A percentile compares a stretch with the other conserved stretches of the same genome.
phyloP scores from a whole-genome alignment of 2,888 invertebrate species.

The Cosmopolites sordidus region DNA sequence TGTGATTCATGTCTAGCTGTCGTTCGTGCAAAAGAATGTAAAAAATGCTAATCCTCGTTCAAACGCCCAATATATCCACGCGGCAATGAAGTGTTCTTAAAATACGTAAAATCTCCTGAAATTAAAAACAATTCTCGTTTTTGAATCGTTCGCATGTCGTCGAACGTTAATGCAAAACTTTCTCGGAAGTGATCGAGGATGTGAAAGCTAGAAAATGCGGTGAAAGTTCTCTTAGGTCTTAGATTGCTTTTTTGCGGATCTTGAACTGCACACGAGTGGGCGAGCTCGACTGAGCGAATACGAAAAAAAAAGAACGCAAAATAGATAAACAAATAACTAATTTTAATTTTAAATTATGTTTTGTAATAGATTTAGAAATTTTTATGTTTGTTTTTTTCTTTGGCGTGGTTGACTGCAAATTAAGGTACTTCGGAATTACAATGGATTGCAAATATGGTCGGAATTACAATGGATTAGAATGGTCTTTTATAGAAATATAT shows the following conservation, averaged over 20 bases:
- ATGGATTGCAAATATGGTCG: too few species aligned
- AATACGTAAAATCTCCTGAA: too few species aligned
- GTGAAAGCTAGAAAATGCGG: conserved; percentile 11
- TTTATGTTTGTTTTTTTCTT: neutral
- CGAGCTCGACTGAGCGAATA: neutral
- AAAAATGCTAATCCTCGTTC: too few species aligned
- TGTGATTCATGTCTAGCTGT: too few species aligned
- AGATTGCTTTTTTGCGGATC: neutral
- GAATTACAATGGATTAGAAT: too few species aligned
- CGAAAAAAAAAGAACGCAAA: neutral
- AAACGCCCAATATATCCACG: too few species aligned
- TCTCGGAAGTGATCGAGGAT: conserved; percentile 6
- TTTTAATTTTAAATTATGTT: neutral
- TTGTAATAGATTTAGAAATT: neutral
- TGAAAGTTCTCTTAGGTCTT: conserved; percentile 7
- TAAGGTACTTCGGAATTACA: too few species aligned
- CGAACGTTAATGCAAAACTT: conserved; percentile 5
- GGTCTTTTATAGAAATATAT: too few species aligned
- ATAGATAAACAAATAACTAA: neutral
- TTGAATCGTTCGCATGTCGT: neutral
- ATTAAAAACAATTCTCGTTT: neutral
- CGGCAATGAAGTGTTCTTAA: too few species aligned
- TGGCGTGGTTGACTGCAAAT: too few species aligned
- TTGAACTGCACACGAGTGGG: neutral
- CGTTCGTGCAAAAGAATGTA: too few species aligned